phyloP scores from a whole-genome alignment of 1,140 invertebrate genomes.

The Camponotus pennsylvanicus region DNA sequence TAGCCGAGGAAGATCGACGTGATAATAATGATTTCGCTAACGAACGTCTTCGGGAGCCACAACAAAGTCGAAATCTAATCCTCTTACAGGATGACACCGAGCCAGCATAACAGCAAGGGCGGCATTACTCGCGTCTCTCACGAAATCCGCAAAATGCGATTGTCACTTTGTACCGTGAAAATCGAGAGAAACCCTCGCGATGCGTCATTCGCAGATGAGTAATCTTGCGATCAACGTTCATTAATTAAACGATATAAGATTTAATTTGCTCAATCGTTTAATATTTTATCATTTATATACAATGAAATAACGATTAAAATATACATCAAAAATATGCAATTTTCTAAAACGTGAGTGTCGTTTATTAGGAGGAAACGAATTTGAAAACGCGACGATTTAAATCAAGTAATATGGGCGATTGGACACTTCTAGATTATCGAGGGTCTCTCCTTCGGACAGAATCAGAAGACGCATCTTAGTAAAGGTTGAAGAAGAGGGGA shows the following conservation, averaged over 20 bases:
- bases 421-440: conserved; percentile 70
- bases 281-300: not conserved
- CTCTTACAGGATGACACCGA: conserved; percentile 74
- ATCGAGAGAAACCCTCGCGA: conserved; percentile 47
- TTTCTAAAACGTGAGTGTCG: not conserved
- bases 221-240: conserved; percentile 47
- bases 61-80: conserved; percentile 83
- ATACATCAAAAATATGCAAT: not conserved
- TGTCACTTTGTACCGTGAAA: conserved; percentile 41
- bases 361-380: not conserved
- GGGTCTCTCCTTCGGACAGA: conserved; percentile 64
- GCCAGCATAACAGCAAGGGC: not conserved
- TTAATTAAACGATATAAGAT: conserved; percentile 69
- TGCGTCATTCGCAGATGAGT: conserved; percentile 48
- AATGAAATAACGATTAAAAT: not conserved
- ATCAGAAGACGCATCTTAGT: conserved; percentile 51
- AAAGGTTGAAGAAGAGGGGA: conserved; percentile 42
- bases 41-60: conserved; percentile 83
- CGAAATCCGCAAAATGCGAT: conserved; percentile 63
- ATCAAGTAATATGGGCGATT: conserved; percentile 63
- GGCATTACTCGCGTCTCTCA: conserved; percentile 63
- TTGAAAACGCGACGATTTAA: conserved; percentile 15
- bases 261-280: conserved; percentile 4
- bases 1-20: conserved; percentile 57
- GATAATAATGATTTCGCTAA: conserved; percentile 81